phyloP scores from a whole-genome alignment of 2,888 invertebrate genomes.

The Trichopoda pennipes region DNA sequence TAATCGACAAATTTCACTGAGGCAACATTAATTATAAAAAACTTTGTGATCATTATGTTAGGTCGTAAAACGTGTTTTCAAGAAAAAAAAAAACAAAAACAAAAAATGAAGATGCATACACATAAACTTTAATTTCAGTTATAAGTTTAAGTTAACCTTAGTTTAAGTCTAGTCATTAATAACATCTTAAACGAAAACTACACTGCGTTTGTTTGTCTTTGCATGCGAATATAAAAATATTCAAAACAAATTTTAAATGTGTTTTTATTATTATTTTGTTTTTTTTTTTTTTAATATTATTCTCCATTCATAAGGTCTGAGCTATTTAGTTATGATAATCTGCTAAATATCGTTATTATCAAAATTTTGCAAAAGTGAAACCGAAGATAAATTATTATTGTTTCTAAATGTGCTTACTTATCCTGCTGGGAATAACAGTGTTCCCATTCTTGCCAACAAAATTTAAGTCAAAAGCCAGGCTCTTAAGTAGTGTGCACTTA shows the following conservation, averaged over 20 bases:
- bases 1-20: slow-evolving; percentile 25
- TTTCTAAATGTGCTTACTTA: no score
- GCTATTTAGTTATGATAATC: no score
- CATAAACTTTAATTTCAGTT: slow-evolving; percentile 9
- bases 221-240: slow-evolving; percentile 72
- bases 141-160: slow-evolving; percentile 56
- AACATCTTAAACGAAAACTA: not conserved
- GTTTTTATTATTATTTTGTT: slow-evolving; percentile 18
- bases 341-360: no score
- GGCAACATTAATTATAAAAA: slow-evolving; percentile 42
- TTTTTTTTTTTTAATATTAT: no score
- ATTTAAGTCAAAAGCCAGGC: no score
- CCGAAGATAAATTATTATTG: no score
- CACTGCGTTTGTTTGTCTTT: slow-evolving; percentile 60
- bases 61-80: not conserved
- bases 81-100: not conserved
- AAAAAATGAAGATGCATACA: slow-evolving; percentile 63
- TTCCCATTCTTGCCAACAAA: no score
- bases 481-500: no score
- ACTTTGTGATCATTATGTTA: not conserved
- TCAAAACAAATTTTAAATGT: slow-evolving; percentile 70
- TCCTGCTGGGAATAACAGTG: no score
- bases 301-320: no score
- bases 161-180: slow-evolving; percentile 69
- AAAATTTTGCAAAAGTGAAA: no score